phyloP scores from a whole-genome alignment of 2,113 vertebrate species.

The Alaudala cheleensis region DNA sequence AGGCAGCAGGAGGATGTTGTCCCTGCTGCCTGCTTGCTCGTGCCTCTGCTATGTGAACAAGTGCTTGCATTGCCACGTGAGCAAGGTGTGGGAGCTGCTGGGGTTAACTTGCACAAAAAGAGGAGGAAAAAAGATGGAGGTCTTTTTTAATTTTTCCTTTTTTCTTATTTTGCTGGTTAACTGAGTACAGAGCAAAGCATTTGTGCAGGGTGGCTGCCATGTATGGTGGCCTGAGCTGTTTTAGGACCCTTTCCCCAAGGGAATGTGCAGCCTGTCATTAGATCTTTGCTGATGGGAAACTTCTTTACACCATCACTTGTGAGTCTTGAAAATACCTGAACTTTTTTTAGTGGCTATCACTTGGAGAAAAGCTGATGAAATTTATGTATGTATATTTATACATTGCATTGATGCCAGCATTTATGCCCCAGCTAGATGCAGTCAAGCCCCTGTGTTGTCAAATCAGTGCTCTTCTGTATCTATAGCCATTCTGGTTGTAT shows the following conservation, averaged over 20 bases:
- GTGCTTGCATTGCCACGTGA: rapidly evolving
- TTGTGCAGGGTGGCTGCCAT: rapidly evolving
- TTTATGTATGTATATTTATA: background rate
- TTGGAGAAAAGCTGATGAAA: background rate
- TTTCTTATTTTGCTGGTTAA: background rate
- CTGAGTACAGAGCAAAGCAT: background rate
- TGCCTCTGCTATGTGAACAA: background rate
- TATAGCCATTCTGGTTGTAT: background rate
- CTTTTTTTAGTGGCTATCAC: background rate
- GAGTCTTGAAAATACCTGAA: background rate
- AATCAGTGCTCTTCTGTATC: background rate
- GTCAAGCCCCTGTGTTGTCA: background rate
- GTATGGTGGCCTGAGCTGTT: rapidly evolving
- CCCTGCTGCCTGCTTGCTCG: background rate
- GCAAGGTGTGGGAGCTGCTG: background rate
- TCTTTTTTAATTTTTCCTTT: background rate
- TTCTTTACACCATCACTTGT: background rate
- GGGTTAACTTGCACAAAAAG: background rate
- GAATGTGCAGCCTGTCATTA: rapidly evolving
- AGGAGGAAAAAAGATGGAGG: background rate
- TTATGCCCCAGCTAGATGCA: background rate
- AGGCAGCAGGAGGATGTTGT: background rate
- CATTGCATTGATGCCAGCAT: background rate
- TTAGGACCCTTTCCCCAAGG: background rate
- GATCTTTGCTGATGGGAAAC: background rate